Percentiles rank a stretch among this genome's conserved stretches.
These are phyloP conservation scores for Meloidogyne floridensis DNA, from an alignment of 1,140 invertebrate genomes.

Conservation along the genomic window DNA sequence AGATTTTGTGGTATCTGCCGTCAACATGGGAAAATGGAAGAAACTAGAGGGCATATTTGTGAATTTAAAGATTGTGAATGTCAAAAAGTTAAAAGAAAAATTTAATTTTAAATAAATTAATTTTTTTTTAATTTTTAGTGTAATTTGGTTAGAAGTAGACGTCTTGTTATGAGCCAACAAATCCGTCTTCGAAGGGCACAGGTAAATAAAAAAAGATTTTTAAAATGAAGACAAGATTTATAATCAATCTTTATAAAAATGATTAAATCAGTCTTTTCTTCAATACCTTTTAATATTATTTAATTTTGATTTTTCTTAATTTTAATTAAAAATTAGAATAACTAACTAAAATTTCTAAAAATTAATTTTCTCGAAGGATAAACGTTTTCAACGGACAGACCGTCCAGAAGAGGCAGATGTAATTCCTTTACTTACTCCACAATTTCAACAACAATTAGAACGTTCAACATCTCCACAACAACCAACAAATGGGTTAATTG, in stretches of 20 bases:
- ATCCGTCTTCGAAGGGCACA: slow-evolving; percentile 61
- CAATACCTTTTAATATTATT: too few species aligned
- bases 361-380: slow-evolving; percentile 39
- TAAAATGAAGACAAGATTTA: background rate
- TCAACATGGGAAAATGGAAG: slow-evolving; percentile 57
- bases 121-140: slow-evolving; percentile 52
- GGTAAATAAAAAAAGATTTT: background rate
- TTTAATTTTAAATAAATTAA: slow-evolving; percentile 31
- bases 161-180: slow-evolving; percentile 61
- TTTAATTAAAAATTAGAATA: too few species aligned
- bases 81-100: slow-evolving; percentile 44
- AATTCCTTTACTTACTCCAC: slow-evolving; percentile 29
- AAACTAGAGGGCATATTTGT: slow-evolving; percentile 60
- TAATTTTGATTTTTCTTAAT: too few species aligned
- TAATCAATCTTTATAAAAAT: too few species aligned
- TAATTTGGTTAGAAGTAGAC: slow-evolving; percentile 55
- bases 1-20: slow-evolving; percentile 62
- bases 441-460: slow-evolving; percentile 6
- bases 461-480: slow-evolving; percentile 31
- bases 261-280: too few species aligned
- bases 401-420: slow-evolving; percentile 47
- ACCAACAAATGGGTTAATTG: slow-evolving; percentile 21
- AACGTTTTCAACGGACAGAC: slow-evolving; percentile 56
- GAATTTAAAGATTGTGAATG: slow-evolving; percentile 57
- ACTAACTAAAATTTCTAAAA: too few species aligned